A percentile compares a stretch with the other conserved stretches of the same genome.
These are phyloP conservation scores for Scleropages formosus DNA, from an alignment of 2,797 vertebrate species.

Conservation along the genomic window DNA sequence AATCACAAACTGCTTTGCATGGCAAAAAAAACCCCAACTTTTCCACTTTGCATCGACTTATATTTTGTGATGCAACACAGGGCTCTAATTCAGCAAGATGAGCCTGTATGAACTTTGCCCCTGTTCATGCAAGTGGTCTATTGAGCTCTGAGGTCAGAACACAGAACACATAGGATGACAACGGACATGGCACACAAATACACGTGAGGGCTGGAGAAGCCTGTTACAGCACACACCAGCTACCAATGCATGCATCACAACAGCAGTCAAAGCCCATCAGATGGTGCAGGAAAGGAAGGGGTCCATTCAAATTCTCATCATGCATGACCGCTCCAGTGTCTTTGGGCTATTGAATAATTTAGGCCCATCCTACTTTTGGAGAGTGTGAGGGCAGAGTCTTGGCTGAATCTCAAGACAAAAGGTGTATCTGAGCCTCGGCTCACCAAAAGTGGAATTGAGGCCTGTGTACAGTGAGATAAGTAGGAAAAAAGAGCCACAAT, in stretches of 20 bases:
- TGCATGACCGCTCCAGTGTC: conserved; percentile 1
- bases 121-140: background rate
- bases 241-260: background rate
- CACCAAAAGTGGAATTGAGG: background rate
- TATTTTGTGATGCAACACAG: too few relatives aligned
- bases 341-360: conserved; percentile 24
- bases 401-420: background rate
- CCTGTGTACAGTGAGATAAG: background rate
- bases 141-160: too few relatives aligned
- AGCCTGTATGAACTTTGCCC: background rate
- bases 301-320: conserved; percentile 8
- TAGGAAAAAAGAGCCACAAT: background rate
- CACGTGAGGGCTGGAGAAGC: background rate
- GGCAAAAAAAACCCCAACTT: too few relatives aligned
- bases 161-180: background rate
- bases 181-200: background rate
- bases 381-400: background rate
- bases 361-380: background rate
- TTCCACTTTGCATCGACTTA: too few relatives aligned
- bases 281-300: background rate
- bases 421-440: background rate
- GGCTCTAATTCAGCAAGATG: too few relatives aligned
- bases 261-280: background rate
- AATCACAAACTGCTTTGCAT: too few relatives aligned
- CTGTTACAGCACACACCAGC: background rate